Conservation (phyloP, 2,113 vertebrate species). For the Cyanoliseus patagonus region DNA sequence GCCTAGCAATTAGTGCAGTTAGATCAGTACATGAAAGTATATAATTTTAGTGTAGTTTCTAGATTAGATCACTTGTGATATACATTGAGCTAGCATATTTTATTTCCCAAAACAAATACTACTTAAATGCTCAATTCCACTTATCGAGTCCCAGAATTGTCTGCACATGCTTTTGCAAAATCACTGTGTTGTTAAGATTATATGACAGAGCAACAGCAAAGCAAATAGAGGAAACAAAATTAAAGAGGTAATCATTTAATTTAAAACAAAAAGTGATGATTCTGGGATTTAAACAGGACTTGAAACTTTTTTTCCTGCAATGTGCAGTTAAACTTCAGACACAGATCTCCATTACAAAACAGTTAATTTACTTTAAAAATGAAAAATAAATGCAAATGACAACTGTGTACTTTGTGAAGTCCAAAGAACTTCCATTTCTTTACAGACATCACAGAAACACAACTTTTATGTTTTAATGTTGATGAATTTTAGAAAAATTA, state of each 20-base stretch:
- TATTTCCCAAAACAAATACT: slow-evolving; percentile 11
- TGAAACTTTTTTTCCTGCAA: neutral
- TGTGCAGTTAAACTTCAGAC: neutral
- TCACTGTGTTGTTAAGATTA: neutral
- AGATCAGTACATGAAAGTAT: slow-evolving; percentile 65
- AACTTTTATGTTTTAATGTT: neutral
- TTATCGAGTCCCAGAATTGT: neutral
- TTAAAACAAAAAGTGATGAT: neutral
- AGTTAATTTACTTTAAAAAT: neutral
- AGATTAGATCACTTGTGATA: slow-evolving; percentile 67
- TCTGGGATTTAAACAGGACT: slow-evolving; percentile 22
- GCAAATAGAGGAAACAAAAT: slow-evolving; percentile 51
- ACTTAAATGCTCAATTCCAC: slow-evolving; percentile 5
- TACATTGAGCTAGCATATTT: slow-evolving; percentile 43
- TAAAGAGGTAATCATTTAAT: slow-evolving; percentile 21
- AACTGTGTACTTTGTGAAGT: slow-evolving; percentile 1
- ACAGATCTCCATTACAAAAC: neutral
- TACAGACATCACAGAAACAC: slow-evolving; percentile 4
- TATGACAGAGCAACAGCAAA: slow-evolving; percentile 6
- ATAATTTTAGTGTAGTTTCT: slow-evolving; percentile 56
- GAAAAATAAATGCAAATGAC: neutral
- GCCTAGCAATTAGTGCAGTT: slow-evolving; percentile 67
- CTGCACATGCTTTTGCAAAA: slow-evolving; percentile 24
- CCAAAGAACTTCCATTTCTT: neutral
- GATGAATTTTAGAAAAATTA: neutral